Conservation (phyloP, 2,113 vertebrate species). For the Halcyon malimbica region DNA sequence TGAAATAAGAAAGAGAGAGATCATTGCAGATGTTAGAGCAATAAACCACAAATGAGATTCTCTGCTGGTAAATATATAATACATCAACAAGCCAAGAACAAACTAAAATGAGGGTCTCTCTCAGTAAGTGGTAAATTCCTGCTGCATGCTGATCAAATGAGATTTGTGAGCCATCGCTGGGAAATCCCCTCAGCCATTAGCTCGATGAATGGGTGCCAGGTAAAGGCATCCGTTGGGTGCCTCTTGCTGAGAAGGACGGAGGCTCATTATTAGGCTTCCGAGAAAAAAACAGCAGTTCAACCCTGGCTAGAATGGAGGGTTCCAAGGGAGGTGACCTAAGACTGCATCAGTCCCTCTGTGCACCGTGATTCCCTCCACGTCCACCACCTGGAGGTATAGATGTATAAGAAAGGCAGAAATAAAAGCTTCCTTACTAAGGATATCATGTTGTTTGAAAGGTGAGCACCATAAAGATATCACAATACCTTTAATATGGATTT, state of each 20-base stretch:
- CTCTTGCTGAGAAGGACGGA: background rate
- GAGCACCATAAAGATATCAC: background rate
- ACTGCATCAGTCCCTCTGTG: rapidly evolving
- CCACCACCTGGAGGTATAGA: background rate
- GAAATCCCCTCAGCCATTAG: background rate
- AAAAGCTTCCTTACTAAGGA: background rate
- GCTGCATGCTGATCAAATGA: background rate
- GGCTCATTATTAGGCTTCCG: background rate
- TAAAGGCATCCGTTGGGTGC: background rate
- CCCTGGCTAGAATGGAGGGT: background rate
- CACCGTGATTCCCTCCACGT: background rate
- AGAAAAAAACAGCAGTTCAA: background rate
- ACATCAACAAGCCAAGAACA: background rate
- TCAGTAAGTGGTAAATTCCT: background rate
- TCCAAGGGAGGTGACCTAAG: background rate
- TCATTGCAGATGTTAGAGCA: background rate
- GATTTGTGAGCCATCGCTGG: background rate
- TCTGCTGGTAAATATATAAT: background rate
- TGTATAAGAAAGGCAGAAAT: background rate
- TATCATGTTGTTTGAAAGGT: background rate
- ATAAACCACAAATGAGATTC: background rate
- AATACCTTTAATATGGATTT: conserved; percentile 39
- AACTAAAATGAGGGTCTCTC: background rate
- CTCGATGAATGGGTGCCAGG: background rate
- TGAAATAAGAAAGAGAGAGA: background rate